phyloP scores from a whole-genome alignment of 2,797 vertebrate species.

The Siniperca undulata region DNA sequence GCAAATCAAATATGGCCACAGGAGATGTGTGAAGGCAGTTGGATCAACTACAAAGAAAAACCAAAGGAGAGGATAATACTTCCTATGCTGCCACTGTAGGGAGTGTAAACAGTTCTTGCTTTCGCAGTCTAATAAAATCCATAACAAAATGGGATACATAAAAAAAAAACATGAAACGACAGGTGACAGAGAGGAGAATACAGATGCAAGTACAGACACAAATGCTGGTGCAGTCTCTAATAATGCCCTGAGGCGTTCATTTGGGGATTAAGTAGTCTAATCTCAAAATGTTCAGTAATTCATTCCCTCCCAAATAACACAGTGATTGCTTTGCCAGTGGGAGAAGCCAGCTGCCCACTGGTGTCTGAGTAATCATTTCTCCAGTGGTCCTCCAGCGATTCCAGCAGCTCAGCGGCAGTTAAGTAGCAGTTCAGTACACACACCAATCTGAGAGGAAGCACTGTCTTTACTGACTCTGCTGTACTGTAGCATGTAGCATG shows the following conservation, averaged over 20 bases:
- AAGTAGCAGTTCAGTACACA: conserved; percentile 61
- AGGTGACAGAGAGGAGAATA: conserved; percentile 25
- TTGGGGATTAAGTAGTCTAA: conserved; percentile 75
- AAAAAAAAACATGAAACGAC: conserved; percentile 28
- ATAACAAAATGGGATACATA: conserved; percentile 14
- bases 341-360: conserved; percentile 60
- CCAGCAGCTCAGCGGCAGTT: conserved; percentile 57
- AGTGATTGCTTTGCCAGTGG: conserved; percentile 73
- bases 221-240: conserved; percentile 31
- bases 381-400: conserved; percentile 62
- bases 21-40: conserved; percentile 52
- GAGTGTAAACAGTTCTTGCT: conserved; percentile 29
- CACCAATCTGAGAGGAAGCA: conserved; percentile 43
- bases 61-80: conserved; percentile 20
- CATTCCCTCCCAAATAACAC: conserved; percentile 61
- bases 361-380: conserved; percentile 71
- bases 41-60: conserved; percentile 58
- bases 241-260: conserved; percentile 60
- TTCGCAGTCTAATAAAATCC: conserved; percentile 19
- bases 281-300: conserved; percentile 76
- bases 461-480: conserved; percentile 26
- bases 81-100: conserved; percentile 34
- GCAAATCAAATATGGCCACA: conserved; percentile 67
- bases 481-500: conserved; percentile 23
- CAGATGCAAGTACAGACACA: conserved; percentile 19